Conservation (phyloP, 2,888 invertebrate genomes). For the Shargacucullia verbasci region DNA sequence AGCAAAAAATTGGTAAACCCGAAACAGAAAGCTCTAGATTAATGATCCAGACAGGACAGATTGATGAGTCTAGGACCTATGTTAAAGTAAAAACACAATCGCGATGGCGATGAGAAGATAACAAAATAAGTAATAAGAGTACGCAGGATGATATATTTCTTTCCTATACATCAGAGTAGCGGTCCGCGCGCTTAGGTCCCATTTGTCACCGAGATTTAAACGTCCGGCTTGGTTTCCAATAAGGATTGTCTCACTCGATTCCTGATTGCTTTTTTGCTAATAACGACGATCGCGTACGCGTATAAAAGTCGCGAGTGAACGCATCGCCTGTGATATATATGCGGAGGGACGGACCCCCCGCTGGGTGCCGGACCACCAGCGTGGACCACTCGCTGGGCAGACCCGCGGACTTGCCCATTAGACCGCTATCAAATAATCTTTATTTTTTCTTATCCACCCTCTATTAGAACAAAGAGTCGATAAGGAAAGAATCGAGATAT, state of each 20-base stretch:
- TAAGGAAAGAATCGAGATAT: slow-evolving; percentile 38
- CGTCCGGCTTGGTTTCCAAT: slow-evolving; percentile 45
- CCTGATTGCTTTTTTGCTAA: slow-evolving; percentile 58
- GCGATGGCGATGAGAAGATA: slow-evolving; percentile 17
- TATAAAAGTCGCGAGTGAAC: slow-evolving; percentile 55
- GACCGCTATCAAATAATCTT: slow-evolving; percentile 52
- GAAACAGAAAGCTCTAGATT: slow-evolving; percentile 19
- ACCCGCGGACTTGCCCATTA: slow-evolving; percentile 38
- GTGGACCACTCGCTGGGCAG: slow-evolving; percentile 62
- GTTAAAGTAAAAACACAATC: slow-evolving; percentile 14
- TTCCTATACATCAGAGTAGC: slow-evolving; percentile 11
- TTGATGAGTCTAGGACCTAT: slow-evolving; percentile 26
- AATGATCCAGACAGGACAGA: slow-evolving; percentile 22
- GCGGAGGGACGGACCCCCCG: slow-evolving; percentile 57
- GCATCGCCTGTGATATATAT: slow-evolving; percentile 53
- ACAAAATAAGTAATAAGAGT: slow-evolving; percentile 25
- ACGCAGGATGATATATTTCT: slow-evolving; percentile 18
- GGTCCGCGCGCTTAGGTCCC: slow-evolving; percentile 17
- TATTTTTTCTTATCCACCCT: slow-evolving; percentile 47
- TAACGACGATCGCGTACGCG: slow-evolving; percentile 48
- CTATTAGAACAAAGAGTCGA: slow-evolving; percentile 51
- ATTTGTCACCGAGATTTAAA: slow-evolving; percentile 48
- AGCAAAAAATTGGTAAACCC: slow-evolving; percentile 15
- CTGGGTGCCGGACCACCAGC: slow-evolving; percentile 64
- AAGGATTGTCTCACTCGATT: slow-evolving; percentile 48